Conservation (phyloP, 2,888 invertebrate genomes). For the Leucozona laternaria region DNA sequence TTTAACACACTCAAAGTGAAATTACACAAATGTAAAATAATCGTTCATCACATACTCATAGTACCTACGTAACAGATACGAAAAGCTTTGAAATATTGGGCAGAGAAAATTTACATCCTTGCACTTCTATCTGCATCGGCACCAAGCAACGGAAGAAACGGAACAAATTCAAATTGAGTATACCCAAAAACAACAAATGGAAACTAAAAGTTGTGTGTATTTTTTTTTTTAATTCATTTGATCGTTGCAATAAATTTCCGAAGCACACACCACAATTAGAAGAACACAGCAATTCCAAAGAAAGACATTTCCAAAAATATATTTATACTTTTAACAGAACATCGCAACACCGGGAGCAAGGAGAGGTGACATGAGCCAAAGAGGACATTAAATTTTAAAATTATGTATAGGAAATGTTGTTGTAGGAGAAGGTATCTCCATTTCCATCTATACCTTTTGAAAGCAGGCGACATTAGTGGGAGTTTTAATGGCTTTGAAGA, state of each 20-base stretch:
- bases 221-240: conserved; percentile 17
- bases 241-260: conserved; percentile 52
- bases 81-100: too few species aligned
- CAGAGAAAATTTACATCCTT: neutral
- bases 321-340: conserved; percentile 12
- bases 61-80: too few species aligned
- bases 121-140: neutral
- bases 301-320: conserved; percentile 55
- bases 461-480: conserved; percentile 29
- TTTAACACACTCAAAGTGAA: too few species aligned
- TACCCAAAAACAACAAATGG: conserved; percentile 20
- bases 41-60: too few species aligned
- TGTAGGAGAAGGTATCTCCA: neutral
- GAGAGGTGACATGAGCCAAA: conserved; percentile 47
- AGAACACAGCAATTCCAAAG: conserved; percentile 38
- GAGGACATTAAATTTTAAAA: conserved; percentile 73
- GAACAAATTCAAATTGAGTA: neutral
- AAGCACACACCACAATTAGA: conserved; percentile 35
- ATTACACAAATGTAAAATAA: too few species aligned
- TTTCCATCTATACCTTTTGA: too few species aligned
- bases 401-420: conserved; percentile 62
- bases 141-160: neutral
- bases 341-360: conserved; percentile 1
- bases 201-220: conserved; percentile 53
- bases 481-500: conserved; percentile 45